Base-by-base conservation (phyloP, 2,113 vertebrate genomes). In the Capricornis sumatraensis region DNA sequence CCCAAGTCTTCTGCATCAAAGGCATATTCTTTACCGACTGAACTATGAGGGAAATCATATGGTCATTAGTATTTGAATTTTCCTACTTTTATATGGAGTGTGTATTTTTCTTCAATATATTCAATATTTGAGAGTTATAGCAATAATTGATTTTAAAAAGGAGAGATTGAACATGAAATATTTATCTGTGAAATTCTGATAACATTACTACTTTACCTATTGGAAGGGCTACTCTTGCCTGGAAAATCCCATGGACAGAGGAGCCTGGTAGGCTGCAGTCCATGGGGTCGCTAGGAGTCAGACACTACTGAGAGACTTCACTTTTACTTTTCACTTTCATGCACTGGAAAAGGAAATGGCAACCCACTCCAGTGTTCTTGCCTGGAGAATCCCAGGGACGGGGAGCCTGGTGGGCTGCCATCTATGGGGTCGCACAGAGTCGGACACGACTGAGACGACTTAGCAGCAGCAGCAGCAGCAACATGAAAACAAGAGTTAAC, bases 221-320 rank as follows among this genome's bases (percentile, higher is more conserved):
- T 55, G 74, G 50, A 45, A 55, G 30, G 67, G 4, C 36, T 45
- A 55, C 7, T 55, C 53, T 23, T 55, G 19, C 19, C 53, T 55
- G 19, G 53, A 55, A 55, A 55, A 55, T 23, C 19, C 19, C 53
- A 55, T 55, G 19, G 53, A 21, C 7, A 0, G 53, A 55, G 53
- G 7, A 55, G 53, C 53, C 53, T 55, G 53, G 53, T 55, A 3
- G 19, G 53, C 53, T 55, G 53, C 53, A 55, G 53, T 3, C 7
- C 53, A 55, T 23, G 53, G 19, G 7, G 53, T 55, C 53, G 2
- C 53, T 55, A 23, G 53, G 53, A 55, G 53, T 55, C 19, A 21
- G 53, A 55, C 53, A 55, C 19, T 0, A 55, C 19, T 55, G 53
- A 55, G 3, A 2, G 0, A 55, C 19, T 55, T 55, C 19, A 23